These are phyloP conservation scores for Pipistrellus nathusii DNA, from an alignment of 2,797 vertebrate genomes.

Conservation along the genomic window DNA sequence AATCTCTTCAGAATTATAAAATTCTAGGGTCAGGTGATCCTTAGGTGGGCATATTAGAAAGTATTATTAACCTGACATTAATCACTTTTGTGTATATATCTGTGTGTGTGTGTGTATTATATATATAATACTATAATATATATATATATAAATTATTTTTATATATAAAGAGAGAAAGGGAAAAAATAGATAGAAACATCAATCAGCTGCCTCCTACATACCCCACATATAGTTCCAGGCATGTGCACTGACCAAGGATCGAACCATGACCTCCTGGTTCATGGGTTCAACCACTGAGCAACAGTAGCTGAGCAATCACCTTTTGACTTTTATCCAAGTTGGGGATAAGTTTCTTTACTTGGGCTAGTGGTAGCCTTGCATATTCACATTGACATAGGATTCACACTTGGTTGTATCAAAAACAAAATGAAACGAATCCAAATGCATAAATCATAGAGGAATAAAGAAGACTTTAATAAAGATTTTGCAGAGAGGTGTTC, in stretches of 20 bases:
- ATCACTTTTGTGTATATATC: background rate
- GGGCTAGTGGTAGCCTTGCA: background rate
- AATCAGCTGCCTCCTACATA: no score
- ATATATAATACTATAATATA: no score
- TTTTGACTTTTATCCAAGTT: conserved; percentile 6
- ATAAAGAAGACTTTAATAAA: background rate
- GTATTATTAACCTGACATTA: background rate
- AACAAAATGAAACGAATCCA: conserved; percentile 24
- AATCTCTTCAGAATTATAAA: background rate
- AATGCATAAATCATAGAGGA: background rate
- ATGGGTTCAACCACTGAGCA: no score
- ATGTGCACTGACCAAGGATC: no score
- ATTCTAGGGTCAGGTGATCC: background rate
- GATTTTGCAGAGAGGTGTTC: background rate
- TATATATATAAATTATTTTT: no score
- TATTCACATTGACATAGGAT: background rate
- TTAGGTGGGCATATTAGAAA: background rate
- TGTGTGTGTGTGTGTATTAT: no score
- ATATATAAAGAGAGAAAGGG: no score
- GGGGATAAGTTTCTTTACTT: background rate
- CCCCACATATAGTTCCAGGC: no score
- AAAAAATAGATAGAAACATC: no score
- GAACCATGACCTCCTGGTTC: no score
- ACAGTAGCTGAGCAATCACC: background rate
- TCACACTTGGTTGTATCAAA: background rate